Evolutionary conservation across 2,797 vertebrate genomes (phyloP), one percentile per base, ranked within the genome.

Genomic region (Pseudochaenichthys georgianus): DNA sequence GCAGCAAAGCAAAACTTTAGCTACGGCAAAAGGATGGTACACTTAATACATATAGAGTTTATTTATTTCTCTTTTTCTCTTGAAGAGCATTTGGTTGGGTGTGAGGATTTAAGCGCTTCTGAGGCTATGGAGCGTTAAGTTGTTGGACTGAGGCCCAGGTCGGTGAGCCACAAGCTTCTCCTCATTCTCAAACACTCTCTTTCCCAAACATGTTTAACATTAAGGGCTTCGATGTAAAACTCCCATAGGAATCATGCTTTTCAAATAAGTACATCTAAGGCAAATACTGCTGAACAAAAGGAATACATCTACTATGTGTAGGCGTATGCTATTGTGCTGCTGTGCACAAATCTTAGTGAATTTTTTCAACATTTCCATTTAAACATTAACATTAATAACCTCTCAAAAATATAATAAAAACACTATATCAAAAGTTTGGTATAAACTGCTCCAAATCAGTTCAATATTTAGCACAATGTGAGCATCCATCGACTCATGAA

Each of bases 401-500:
- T 55, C 2, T 19, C 3, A 2, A 45, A 70, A 43, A 48, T 9
- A 65, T 17, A 1, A 16, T 64, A 11, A 43, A 31, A 45, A 38
- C 15, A 64, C 16, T 46, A 45, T 11, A 46, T 64, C 23, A 59
- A 12, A 19, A 42, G 23, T 66, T 75, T 15, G 17, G 28, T 10
- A 34, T 16, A 66, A 71, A 68, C 48, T 12, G 28, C 43, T 80
- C 45, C 47, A 61, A 63, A 83, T 82, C 72, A 82, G 76, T 47
- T 53, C 71, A 46, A 75, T 53, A 79, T 62, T 73, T 80, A 78
- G 65, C 68, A 53, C 19, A 7, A 64, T 59, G 74, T 55, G 63
- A 72, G 70, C 73, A 84, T 83, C 84, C 70, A 72, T 86, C 78
- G 59, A 82, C 88, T 92, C 91, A 77, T 84, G 85, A 93, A 91